Base-by-base conservation (phyloP, 2,888 invertebrate species). In the Caradrina clavipalpis region DNA sequence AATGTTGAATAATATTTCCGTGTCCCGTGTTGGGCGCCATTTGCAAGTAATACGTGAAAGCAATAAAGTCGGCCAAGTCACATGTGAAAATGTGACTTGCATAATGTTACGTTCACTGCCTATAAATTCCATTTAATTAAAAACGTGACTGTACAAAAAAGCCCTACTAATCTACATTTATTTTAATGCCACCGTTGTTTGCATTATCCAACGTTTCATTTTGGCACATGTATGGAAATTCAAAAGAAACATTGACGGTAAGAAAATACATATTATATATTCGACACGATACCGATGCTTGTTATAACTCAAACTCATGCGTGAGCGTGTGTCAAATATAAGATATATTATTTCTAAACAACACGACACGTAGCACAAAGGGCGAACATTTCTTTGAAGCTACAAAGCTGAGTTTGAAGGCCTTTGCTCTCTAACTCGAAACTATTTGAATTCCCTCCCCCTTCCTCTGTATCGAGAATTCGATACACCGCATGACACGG, bases 361-460 rank as follows among this genome's bases (percentile, higher is more conserved):
- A 82, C 79, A 71, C 80, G 84, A 86, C 87, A 87, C 85, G 86
- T 82, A 86, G 86, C 85, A 88, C 80, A 88, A 89, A 85, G 86
- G 83, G 72, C 76, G 73, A 80, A 76, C 78, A 71, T 86, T 87
- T 84, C 87, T 88, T 89, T 86, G 86, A 87, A 86, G 80, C 81
- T 81, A 84, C 76, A 83, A 81, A 82, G 78, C 72, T 76, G 62
- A 72, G 79, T 75, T 77, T 82, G 80, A 75, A 77, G 80, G 86
- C 86, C 86, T 85, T 86, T 82, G 81, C 84, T 84, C 80, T 79
- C 80, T 79, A 77, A 88, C 81, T 89, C 85, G 68, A 89, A 92
- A 92, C 92, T 90, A 91, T 93, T 92, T 90, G 91, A 91, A 92
- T 91, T 88, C 86, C 79, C 88, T 83, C 90, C 90, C 90, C 85